phyloP scores from a whole-genome alignment of 1,140 invertebrate species.

The Caenorhabditis remanei region DNA sequence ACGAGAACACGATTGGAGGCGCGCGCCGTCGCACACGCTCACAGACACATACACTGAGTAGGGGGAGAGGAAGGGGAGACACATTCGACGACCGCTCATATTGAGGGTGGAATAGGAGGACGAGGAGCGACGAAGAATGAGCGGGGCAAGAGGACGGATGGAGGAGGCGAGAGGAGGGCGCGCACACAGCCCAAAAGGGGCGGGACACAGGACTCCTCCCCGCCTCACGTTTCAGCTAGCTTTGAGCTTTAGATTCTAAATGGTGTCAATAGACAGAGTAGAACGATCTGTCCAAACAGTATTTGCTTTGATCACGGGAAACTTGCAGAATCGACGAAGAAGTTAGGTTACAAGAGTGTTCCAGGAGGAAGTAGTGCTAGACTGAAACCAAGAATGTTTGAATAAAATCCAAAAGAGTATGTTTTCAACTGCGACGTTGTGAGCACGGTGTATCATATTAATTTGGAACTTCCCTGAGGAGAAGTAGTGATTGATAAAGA shows the following conservation, averaged over 20 bases:
- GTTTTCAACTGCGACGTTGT: too few relatives aligned
- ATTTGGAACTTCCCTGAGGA: too few relatives aligned
- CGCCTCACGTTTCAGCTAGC: conserved; percentile 44
- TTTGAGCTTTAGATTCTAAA: conserved; percentile 32
- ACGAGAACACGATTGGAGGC: conserved; percentile 41
- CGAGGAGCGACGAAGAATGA: conserved; percentile 55
- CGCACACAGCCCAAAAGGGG: conserved; percentile 43
- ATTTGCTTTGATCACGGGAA: background rate
- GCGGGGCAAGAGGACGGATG: conserved; percentile 53
- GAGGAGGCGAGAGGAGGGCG: conserved; percentile 47
- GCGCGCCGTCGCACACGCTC: conserved; percentile 44
- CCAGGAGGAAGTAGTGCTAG: too few relatives aligned
- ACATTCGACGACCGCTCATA: conserved; percentile 56
- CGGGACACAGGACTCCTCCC: conserved; percentile 37
- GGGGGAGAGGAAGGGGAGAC: conserved; percentile 20
- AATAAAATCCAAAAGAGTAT: too few relatives aligned
- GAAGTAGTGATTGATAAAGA: too few relatives aligned
- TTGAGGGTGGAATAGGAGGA: conserved; percentile 55
- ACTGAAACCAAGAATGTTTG: too few relatives aligned
- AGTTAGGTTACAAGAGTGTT: too few relatives aligned
- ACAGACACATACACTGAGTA: conserved; percentile 46
- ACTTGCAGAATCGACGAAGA: too few relatives aligned
- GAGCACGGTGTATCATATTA: too few relatives aligned
- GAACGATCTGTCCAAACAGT: background rate
- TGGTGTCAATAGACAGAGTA: background rate